Evolutionary conservation across 2,113 vertebrate genomes (phyloP), one percentile per base, ranked within the genome.

Genomic region (Stercorarius parasiticus): DNA sequence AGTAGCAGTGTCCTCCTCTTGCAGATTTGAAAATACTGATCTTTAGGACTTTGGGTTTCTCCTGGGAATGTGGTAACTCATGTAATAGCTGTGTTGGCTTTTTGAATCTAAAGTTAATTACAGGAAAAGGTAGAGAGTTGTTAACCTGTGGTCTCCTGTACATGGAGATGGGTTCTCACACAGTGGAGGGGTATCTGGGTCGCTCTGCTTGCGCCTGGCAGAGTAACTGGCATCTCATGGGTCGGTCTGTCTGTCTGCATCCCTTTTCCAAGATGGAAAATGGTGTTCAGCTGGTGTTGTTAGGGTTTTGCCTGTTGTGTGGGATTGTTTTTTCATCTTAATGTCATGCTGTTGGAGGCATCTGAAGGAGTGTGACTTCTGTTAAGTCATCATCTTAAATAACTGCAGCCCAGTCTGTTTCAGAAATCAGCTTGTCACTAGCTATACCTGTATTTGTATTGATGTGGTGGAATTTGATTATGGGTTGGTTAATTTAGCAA

Each of bases 151-250:
- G 32, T 58, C 32, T 52, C 42, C 50, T 77, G 8, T 5, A 4
- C 1, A 0, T 4, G 19, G 52, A 42, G 29, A 6, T 20, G 13
- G 52, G 34, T 10, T 50, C 34, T 81, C 11, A 1, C 10, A 3
- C 2, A 13, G 14, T 6, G 10, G 42, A 20, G 25, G 4, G 15
- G 40, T 32, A 32, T 13, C 62, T n/a, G 67, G 58, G 32, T 49
- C 2, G 7, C 21, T 69, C 10, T 22, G 27, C 36, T 47, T 25
- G 27, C 2, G 0, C n/a, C 32, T 81, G 82, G 16, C 34, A 34
- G 9, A 5, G 15, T 8, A 7, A 40, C 14, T 59, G 81, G 18
- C 8, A 30, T 52, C 21, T 73, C 11, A 1, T 36, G 66, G 32
- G 6, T 50, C 43, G 38, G 10, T 38, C 8, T 78, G 47, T n/a